Percentiles rank a stretch among this genome's conserved stretches.
phyloP scores from a whole-genome alignment of 2,888 invertebrate species.

The Sussaba pulchella region DNA sequence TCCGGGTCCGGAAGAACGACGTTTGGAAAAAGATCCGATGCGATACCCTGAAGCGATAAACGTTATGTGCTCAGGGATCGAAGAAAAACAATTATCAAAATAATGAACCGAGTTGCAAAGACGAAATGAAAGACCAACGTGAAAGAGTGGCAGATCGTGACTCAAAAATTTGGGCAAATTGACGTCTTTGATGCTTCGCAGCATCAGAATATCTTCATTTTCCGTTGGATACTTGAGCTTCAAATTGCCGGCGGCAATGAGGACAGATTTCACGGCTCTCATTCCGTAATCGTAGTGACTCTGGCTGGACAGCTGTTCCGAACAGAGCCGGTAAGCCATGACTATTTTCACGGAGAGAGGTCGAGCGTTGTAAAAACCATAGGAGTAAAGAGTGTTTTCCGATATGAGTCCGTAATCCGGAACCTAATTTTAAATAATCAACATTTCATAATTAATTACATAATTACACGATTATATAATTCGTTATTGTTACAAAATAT shows the following conservation, averaged over 20 bases:
- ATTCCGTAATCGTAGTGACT: conserved; percentile 89
- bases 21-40: conserved; percentile 88
- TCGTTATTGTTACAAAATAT: conserved; percentile 2
- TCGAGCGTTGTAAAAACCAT: conserved; percentile 87
- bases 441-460: neutral
- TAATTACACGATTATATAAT: neutral
- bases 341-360: conserved; percentile 88
- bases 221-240: conserved; percentile 87
- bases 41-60: conserved; percentile 86
- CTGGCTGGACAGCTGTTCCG: conserved; percentile 88
- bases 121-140: conserved; percentile 76
- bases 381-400: conserved; percentile 87
- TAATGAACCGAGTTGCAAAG: neutral
- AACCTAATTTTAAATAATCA: conserved; percentile 78
- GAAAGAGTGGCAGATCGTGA: conserved; percentile 86
- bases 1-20: conserved; percentile 88
- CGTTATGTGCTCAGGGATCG: conserved; percentile 34
- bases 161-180: conserved; percentile 88
- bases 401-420: conserved; percentile 88
- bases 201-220: conserved; percentile 86
- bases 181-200: conserved; percentile 88
- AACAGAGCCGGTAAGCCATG: conserved; percentile 87
- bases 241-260: conserved; percentile 88
- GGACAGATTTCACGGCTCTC: conserved; percentile 88
- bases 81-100: conserved; percentile 1